Evolutionary conservation across 2,888 invertebrate species (phyloP).

Genomic region (Xylota segnis): DNA sequence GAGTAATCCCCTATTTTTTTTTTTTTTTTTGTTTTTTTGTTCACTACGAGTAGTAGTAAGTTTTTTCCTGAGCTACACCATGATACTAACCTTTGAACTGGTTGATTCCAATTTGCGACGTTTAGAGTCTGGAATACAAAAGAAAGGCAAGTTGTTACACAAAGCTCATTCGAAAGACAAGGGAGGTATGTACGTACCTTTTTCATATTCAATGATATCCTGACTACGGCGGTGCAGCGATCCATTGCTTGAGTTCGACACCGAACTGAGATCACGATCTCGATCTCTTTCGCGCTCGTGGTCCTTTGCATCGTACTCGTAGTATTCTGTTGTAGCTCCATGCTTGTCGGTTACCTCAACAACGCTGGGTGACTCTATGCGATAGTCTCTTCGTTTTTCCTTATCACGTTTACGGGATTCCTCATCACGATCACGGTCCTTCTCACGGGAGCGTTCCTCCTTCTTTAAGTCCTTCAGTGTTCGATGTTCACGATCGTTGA

Average conservation of each 20-base stretch:
- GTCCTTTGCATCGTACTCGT: conserved; percentile 84
- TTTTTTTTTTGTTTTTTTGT: conserved; percentile 29
- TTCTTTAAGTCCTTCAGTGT: conserved; percentile 81
- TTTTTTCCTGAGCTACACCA: conserved; percentile 83
- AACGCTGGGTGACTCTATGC: conserved; percentile 78
- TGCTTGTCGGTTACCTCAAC: conserved; percentile 74
- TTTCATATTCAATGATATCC: conserved; percentile 86
- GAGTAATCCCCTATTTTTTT: conserved; percentile 51
- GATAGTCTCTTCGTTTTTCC: conserved; percentile 82
- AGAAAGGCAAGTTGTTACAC: background rate
- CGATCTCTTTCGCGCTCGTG: conserved; percentile 88
- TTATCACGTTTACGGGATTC: conserved; percentile 79
- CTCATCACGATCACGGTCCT: conserved; percentile 78
- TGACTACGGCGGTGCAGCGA: conserved; percentile 86
- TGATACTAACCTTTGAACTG: conserved; percentile 93
- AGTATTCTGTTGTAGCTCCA: conserved; percentile 80
- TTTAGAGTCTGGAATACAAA: conserved; percentile 87
- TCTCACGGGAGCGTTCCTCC: conserved; percentile 81
- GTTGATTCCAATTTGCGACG: conserved; percentile 93
- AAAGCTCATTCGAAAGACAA: background rate
- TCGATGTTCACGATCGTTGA: conserved; percentile 80
- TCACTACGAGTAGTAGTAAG: conserved; percentile 54
- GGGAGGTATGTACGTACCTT: too few relatives aligned
- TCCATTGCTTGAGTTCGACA: conserved; percentile 86
- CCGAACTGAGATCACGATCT: conserved; percentile 86